Percentiles rank a stretch among this genome's conserved stretches.
phyloP scores from a whole-genome alignment of 2,113 vertebrate species.

The Tyto alba region DNA sequence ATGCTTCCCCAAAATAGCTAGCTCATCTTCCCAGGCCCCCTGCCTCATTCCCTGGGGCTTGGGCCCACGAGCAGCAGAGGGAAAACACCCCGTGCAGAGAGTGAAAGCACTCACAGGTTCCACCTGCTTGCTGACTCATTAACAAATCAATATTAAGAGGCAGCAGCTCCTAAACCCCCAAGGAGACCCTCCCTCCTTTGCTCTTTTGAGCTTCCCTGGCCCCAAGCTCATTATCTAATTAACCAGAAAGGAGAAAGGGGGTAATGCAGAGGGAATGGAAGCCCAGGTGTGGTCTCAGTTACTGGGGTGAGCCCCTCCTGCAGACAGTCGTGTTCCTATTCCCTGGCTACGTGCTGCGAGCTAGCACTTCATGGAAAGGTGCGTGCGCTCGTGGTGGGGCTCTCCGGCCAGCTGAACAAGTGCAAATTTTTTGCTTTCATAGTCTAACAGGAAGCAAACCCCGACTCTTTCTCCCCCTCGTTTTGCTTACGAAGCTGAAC shows the following conservation, averaged over 20 bases:
- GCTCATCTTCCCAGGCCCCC: not conserved
- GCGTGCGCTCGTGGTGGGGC: rapidly evolving
- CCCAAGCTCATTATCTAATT: not conserved
- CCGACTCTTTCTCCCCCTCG: not conserved
- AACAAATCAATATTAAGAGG: not conserved
- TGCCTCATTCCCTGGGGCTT: too few species aligned
- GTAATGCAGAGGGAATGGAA: not conserved
- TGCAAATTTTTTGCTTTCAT: not conserved
- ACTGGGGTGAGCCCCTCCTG: too few species aligned
- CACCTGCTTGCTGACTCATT: not conserved
- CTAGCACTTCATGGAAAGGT: not conserved
- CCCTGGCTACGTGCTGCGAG: not conserved
- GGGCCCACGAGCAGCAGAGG: not conserved
- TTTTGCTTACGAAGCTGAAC: not conserved
- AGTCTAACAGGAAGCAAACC: not conserved
- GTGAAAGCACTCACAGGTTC: not conserved
- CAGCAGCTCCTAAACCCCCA: not conserved
- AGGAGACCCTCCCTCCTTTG: not conserved
- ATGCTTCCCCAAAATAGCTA: not conserved
- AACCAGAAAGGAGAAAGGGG: not conserved
- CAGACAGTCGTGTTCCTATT: too few species aligned
- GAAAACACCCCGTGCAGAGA: not conserved
- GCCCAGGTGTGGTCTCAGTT: not conserved
- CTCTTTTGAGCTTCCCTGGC: not conserved
- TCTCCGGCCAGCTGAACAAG: not conserved